phyloP scores from a whole-genome alignment of 1,140 invertebrate genomes.

The Drosophila ohnishii region DNA sequence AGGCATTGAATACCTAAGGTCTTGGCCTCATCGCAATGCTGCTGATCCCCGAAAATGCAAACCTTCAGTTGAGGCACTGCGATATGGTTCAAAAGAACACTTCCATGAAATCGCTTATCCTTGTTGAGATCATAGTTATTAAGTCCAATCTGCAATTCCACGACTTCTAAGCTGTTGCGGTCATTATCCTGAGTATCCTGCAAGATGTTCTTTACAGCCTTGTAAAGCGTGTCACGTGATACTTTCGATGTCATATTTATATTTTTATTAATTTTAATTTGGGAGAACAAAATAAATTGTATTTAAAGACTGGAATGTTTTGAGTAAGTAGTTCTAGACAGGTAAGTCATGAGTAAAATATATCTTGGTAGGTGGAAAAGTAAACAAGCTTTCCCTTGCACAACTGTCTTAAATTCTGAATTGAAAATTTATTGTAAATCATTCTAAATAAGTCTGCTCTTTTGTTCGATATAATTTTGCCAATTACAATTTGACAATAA shows the following conservation, averaged over 20 bases:
- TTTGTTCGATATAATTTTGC: background rate
- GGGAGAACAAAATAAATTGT: background rate
- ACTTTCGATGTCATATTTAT: conserved; percentile 8
- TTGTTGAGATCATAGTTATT: conserved; percentile 12
- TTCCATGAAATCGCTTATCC: conserved; percentile 6
- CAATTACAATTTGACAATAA: background rate
- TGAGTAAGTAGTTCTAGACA: background rate
- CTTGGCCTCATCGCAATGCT: conserved; percentile 18
- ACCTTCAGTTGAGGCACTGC: conserved; percentile 18
- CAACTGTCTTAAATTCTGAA: no score
- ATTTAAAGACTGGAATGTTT: background rate
- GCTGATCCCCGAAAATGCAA: conserved; percentile 15
- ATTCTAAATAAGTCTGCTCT: background rate
- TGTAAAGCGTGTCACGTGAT: conserved; percentile 1
- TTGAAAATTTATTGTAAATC: no score
- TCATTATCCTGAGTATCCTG: background rate
- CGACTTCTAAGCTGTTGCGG: background rate
- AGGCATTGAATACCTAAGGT: conserved; percentile 2
- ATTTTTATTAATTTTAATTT: background rate
- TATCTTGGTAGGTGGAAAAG: background rate
- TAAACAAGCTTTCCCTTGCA: no score
- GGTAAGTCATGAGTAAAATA: background rate
- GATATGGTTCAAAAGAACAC: conserved; percentile 12
- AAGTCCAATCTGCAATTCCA: conserved; percentile 24
- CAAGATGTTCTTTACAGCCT: background rate